phyloP scores from a whole-genome alignment of 1,140 invertebrate genomes.

The Trachelipus rathkii region DNA sequence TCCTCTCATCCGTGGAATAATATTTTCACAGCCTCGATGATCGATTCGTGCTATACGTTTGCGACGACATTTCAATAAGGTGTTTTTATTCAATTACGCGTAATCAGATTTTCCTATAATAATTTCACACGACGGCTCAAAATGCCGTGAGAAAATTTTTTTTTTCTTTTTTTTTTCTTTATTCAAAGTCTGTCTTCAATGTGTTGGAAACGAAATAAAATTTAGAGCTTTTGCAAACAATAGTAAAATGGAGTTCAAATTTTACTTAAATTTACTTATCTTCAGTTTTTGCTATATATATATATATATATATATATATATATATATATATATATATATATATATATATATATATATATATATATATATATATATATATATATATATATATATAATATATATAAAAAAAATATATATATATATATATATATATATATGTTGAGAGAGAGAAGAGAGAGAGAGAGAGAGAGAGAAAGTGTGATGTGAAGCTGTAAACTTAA shows the following conservation, averaged over 20 bases:
- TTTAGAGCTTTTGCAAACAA: not conserved
- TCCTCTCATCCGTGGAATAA: not conserved
- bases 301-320: conserved; percentile 12
- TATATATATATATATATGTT: not conserved
- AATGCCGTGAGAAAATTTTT: not conserved
- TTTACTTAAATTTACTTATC: not conserved
- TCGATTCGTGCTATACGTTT: not conserved
- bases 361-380: not conserved
- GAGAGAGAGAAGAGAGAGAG: too few relatives aligned
- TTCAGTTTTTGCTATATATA: too few relatives aligned
- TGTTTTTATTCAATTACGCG: not conserved
- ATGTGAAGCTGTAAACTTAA: too few relatives aligned
- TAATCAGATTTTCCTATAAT: conserved; percentile 3
- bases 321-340: conserved; percentile 15
- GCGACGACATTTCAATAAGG: not conserved
- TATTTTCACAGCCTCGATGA: not conserved
- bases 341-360: conserved; percentile 15
- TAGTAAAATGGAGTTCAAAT: not conserved
- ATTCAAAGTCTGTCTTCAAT: not conserved
- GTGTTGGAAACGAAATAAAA: not conserved
- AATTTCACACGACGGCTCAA: not conserved
- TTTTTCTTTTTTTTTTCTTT: too few relatives aligned
- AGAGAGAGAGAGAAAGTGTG: too few relatives aligned
- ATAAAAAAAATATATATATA: not conserved
- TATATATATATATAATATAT: not conserved